phyloP scores from a whole-genome alignment of 2,888 invertebrate genomes.

The Caenorhabditis angaria region DNA sequence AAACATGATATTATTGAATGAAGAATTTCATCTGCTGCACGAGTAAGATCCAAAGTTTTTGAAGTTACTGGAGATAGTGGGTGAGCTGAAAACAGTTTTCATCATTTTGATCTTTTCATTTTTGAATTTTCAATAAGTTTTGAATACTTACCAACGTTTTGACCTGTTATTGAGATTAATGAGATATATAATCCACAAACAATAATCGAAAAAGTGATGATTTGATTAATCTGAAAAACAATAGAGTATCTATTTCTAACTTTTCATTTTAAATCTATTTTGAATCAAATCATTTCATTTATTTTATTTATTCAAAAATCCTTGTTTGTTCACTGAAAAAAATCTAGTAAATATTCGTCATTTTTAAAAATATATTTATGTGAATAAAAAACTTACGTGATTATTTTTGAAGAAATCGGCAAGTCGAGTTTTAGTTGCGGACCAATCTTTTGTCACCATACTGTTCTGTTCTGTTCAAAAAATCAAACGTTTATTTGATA shows the following conservation, averaged over 20 bases:
- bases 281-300: not conserved
- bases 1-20: constrained; percentile 44
- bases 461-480: constrained; percentile 1
- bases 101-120: not conserved
- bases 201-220: constrained; percentile 41
- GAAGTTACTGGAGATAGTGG: constrained; percentile 26
- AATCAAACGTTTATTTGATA: too few species aligned
- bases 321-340: not conserved
- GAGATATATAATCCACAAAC: constrained; percentile 34
- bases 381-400: constrained; percentile 26
- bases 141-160: constrained; percentile 30
- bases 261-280: not conserved
- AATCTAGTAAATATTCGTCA: not conserved
- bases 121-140: not conserved
- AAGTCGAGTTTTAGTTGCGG: constrained; percentile 15
- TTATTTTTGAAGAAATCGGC: constrained; percentile 40
- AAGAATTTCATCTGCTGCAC: constrained; percentile 41
- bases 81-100: not conserved
- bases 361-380: not conserved
- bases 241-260: not conserved
- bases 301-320: not conserved
- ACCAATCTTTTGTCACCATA: constrained; percentile 16
- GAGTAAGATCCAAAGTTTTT: constrained; percentile 30
- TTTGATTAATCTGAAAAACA: constrained; percentile 38
- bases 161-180: constrained; percentile 35